Evolutionary conservation across 2,888 invertebrate species (phyloP), one percentile per base, ranked within the genome.

Genomic region (Aspidiotus destructor): DNA sequence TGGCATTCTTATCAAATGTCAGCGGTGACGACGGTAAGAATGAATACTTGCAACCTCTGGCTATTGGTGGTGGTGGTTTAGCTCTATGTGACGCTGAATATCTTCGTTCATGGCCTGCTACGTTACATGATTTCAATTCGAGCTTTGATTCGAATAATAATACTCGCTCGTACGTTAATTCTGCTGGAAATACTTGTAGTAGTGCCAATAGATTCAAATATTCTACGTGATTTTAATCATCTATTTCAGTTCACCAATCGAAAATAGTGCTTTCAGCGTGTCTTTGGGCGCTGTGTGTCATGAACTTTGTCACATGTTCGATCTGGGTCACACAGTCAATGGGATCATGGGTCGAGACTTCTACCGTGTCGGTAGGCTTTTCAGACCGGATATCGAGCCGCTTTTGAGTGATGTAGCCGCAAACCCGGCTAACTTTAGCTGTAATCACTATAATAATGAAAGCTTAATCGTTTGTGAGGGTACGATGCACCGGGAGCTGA

Each of bases 301-400:
- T 77, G 97, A 97, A 81, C 81, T 97, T 60, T 92, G 92, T 15
- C 97, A 97, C 77, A 91, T 91, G 0, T 93, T 97, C 77, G 93
- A 95, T 78, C 82, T 97, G 69, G 95, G 93, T 0, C 96, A 97
- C 76, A 89, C 92, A 0, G 83, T 85, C 73, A 85, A 87, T 73
- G 96, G 96, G 16, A 89, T 97, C 70, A 97, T 97, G 97, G 92
- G 91, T 55, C 83, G 88, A 76, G 92, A 91, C 55, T 92, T 92
- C 76, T 90, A 92, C 77, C 86, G 89, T 73, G 83, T 92, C 67
- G 85, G 89, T 75, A 82, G 86, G 70, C 86, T 90, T 48, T 90
- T 92, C 75, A 69, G 69, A 53, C 42, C 69, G 17, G 69, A 42
- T n/a, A 60, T 52, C 11, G 17, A 48, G 15, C n/a, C 10, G 2